Base-by-base conservation (phyloP, 2,888 invertebrate species). In the Drosophila tripunctata region DNA sequence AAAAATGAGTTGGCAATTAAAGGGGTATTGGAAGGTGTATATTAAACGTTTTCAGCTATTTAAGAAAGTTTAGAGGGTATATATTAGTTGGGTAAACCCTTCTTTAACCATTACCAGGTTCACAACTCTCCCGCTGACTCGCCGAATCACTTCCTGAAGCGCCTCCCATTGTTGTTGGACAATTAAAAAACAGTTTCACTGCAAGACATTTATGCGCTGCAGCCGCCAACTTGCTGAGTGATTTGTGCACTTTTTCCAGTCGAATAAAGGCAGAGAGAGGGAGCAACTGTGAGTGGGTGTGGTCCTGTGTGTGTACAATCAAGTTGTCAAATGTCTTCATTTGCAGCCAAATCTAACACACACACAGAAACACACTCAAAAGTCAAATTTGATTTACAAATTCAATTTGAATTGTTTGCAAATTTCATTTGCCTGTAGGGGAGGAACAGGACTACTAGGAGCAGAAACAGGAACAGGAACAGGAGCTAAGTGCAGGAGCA, bases 181-280 rank as follows among this genome's bases (percentile, higher is more conserved):
- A 87, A 81, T 81, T 87, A 81, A 81, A 87, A 47, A 74, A 85
- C 87, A 81, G 85, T 77, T 81, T 84, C 63, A 66, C 68, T 77
- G 66, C 61, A 58, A 78, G 85, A 87, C 82, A 85, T 81, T 81
- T 81, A 87, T 80, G 82, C 64, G 38, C 27, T 40, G 27, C 64
- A 50, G 51, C 45, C 72, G 62, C 52, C 72, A 63, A 50, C 84
- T 77, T 66, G 61, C 58, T 84, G 87, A 81, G 82, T 81, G 87
- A 87, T 87, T 81, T 81, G 82, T 78, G 47, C 54, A 12, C 38
- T 27, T 54, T 62, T 40, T 44, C n/a, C n/a, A n/a, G n/a, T n/a
- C n/a, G n/a, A n/a, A n/a, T n/a, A n/a, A n/a, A n/a, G n/a, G n/a
- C n/a, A n/a, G n/a, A n/a, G n/a, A n/a, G 43, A 31, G 31, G 27